A percentile compares a stretch with the other conserved stretches of the same genome.
These are phyloP conservation scores for Alethe diademata DNA, from an alignment of 2,113 vertebrate species.

Conservation along the genomic window DNA sequence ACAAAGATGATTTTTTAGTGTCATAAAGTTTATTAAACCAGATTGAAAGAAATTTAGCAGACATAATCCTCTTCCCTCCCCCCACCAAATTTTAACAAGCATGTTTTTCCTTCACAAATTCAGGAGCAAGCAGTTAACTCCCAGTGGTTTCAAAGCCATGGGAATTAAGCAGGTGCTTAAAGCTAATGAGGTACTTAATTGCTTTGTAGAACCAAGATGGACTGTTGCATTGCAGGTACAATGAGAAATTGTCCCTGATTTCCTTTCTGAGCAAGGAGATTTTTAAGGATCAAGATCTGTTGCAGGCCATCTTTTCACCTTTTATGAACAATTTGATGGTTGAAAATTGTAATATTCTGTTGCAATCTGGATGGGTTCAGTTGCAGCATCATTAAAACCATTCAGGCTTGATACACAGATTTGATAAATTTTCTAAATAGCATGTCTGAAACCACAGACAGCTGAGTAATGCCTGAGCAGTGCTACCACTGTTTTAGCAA, in stretches of 20 bases:
- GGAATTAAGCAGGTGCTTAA: slow-evolving; percentile 56
- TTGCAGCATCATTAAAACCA: neutral
- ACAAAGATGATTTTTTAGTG: neutral
- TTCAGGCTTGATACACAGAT: neutral
- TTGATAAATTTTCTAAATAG: neutral
- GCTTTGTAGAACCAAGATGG: slow-evolving; percentile 43
- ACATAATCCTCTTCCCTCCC: neutral
- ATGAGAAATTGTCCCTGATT: neutral
- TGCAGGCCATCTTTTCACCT: neutral
- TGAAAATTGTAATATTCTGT: neutral
- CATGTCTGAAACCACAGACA: neutral
- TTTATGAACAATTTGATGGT: neutral
- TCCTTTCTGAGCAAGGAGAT: neutral
- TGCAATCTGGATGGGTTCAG: neutral
- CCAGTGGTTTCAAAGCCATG: slow-evolving; percentile 43
- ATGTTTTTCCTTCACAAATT: neutral
- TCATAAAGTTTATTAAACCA: neutral
- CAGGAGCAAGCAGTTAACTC: slow-evolving; percentile 11
- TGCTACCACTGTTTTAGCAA: neutral
- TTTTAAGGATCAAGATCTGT: neutral
- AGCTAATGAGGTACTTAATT: slow-evolving; percentile 63
- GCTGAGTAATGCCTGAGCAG: neutral
- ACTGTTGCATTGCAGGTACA: neutral
- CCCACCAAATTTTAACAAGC: neutral
- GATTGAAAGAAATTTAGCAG: neutral